A percentile compares a stretch with the other conserved stretches of the same genome.
Conservation (phyloP, 2,797 vertebrate species). For the Chaetophractus vellerosus region DNA sequence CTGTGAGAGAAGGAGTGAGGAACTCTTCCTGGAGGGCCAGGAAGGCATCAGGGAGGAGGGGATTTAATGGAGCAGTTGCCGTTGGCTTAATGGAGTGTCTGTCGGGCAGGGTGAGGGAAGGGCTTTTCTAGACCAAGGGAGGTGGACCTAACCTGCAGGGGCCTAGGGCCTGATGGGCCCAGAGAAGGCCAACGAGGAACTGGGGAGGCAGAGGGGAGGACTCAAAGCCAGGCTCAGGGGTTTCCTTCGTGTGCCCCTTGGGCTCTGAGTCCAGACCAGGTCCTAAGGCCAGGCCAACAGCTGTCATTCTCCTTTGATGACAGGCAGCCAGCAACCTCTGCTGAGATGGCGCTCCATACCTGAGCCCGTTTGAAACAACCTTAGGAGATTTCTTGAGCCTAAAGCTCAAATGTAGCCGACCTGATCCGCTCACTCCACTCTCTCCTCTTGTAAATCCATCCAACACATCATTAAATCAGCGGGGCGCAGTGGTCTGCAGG, state of each 20-base stretch:
- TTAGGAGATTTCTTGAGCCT: slow-evolving; percentile 53
- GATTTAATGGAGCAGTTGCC: not conserved
- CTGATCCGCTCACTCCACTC: not conserved
- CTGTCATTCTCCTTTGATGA: not conserved
- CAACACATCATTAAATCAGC: not conserved
- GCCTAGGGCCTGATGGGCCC: accelerated
- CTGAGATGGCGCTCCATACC: not conserved
- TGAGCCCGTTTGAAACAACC: slow-evolving; percentile 46
- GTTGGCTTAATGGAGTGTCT: not conserved
- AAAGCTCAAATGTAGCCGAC: slow-evolving; percentile 47
- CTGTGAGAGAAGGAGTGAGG: not conserved
- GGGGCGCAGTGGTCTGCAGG: not conserved
- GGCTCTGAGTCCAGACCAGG: not conserved
- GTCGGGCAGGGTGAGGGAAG: too few species aligned
- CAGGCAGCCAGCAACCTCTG: not conserved
- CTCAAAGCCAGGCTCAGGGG: not conserved
- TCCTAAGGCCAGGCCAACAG: not conserved
- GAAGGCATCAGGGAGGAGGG: not conserved
- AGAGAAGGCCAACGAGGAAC: not conserved
- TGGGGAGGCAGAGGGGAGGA: accelerated
- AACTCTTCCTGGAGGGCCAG: not conserved
- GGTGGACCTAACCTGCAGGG: not conserved
- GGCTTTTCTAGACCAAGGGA: not conserved
- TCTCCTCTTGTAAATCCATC: slow-evolving; percentile 34
- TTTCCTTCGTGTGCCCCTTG: accelerated